These are phyloP conservation scores for Reinhardtius hippoglossoides DNA, from an alignment of 2,113 vertebrate genomes.

Conservation along the genomic window DNA sequence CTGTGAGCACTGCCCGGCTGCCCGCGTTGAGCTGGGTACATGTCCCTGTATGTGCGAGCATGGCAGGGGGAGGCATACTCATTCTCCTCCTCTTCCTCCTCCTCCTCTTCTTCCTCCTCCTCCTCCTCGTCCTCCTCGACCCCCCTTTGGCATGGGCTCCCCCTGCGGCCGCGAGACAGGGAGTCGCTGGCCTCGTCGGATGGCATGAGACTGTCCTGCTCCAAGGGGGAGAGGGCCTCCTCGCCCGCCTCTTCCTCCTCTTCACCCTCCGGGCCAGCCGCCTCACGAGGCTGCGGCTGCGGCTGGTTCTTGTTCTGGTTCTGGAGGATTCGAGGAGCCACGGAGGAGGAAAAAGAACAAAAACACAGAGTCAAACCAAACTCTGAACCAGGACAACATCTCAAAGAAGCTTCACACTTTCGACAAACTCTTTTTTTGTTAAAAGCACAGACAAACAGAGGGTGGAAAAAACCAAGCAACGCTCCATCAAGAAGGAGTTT, in stretches of 20 bases:
- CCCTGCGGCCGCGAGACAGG: slow-evolving; percentile 78
- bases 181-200: slow-evolving; percentile 94
- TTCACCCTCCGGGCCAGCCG: slow-evolving; percentile 60
- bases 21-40: slow-evolving; percentile 90
- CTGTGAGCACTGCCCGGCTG: slow-evolving; percentile 87
- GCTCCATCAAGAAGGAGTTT: slow-evolving; percentile 46
- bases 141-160: slow-evolving; percentile 78
- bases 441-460: not conserved
- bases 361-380: slow-evolving; percentile 5
- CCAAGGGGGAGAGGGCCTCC: slow-evolving; percentile 89
- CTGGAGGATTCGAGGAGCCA: slow-evolving; percentile 36
- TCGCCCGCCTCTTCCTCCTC: slow-evolving; percentile 76
- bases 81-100: slow-evolving; percentile 78
- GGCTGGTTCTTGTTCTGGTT: slow-evolving; percentile 78
- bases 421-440: slow-evolving; percentile 4
- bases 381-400: slow-evolving; percentile 10
- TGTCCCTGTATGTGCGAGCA: slow-evolving; percentile 88
- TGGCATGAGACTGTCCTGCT: slow-evolving; percentile 95
- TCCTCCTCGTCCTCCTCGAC: slow-evolving; percentile 71
- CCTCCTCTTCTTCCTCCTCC: slow-evolving; percentile 77
- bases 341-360: not conserved
- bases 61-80: slow-evolving; percentile 85
- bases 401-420: slow-evolving; percentile 11
- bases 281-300: slow-evolving; percentile 63
- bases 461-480: slow-evolving; percentile 41